Evolutionary conservation across 1,140 invertebrate genomes (phyloP).

Genomic region (Dreissena rostriformis): DNA sequence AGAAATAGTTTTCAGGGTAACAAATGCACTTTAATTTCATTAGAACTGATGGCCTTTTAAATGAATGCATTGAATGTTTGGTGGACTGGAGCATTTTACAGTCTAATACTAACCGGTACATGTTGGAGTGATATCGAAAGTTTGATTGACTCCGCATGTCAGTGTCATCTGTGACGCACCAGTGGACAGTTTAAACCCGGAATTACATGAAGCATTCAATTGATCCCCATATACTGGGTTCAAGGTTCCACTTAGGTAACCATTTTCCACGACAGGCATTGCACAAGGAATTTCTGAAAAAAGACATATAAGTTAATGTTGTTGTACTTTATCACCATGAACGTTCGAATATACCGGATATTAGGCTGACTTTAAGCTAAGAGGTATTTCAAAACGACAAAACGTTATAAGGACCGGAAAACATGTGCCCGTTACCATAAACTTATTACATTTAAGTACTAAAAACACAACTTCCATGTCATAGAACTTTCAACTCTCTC

Average conservation of each 20-base stretch:
- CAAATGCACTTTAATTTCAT: too few relatives aligned
- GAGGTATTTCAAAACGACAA: too few relatives aligned
- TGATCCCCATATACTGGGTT: neutral
- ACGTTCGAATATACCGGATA: too few relatives aligned
- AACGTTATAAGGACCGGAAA: too few relatives aligned
- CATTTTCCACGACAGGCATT: slow-evolving; percentile 31
- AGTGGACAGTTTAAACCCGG: slow-evolving; percentile 42
- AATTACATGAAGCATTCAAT: slow-evolving; percentile 35
- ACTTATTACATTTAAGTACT: too few relatives aligned
- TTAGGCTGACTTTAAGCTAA: too few relatives aligned
- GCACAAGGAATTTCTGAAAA: slow-evolving; percentile 49
- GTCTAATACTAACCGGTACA: slow-evolving; percentile 41
- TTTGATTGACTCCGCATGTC: slow-evolving; percentile 40
- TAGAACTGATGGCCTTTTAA: too few relatives aligned
- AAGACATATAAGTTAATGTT: neutral
- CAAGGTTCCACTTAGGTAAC: neutral
- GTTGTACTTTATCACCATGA: too few relatives aligned
- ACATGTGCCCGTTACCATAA: too few relatives aligned
- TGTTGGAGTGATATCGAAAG: slow-evolving; percentile 19
- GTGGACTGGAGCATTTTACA: neutral
- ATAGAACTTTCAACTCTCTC: too few relatives aligned
- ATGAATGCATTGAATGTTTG: too few relatives aligned
- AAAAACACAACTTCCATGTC: neutral
- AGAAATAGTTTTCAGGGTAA: too few relatives aligned
- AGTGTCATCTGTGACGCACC: neutral